Evolutionary conservation across 2,888 invertebrate species (phyloP).

Genomic region (Protodeltote pygarga): DNA sequence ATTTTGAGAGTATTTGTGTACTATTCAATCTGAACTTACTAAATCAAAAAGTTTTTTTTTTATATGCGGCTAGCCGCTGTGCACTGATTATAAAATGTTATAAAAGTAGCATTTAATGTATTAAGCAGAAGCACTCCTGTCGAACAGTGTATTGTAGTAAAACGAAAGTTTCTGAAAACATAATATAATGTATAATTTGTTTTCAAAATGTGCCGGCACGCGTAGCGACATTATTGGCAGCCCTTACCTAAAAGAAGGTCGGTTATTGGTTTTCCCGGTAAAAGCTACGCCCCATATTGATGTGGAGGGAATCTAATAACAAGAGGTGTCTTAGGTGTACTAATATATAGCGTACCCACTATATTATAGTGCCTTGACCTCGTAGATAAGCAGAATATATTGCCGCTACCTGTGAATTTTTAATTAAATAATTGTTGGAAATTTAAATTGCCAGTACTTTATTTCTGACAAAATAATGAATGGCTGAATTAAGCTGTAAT

Average conservation of each 20-base stretch:
- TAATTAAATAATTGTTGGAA: conserved; percentile 19
- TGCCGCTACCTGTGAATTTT: conserved; percentile 18
- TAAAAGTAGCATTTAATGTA: conserved; percentile 1
- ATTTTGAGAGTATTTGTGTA: no score
- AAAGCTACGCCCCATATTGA: conserved; percentile 59
- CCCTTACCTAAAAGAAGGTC: conserved; percentile 46
- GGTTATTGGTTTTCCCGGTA: conserved; percentile 66
- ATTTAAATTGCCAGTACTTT: conserved; percentile 10
- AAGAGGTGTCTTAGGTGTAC: conserved; percentile 28
- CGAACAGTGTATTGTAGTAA: no score
- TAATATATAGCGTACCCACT: neutral
- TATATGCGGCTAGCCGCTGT: conserved; percentile 1
- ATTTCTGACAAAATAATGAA: conserved; percentile 5
- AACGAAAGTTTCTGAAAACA: no score
- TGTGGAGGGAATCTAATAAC: conserved; percentile 68
- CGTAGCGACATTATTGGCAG: conserved; percentile 38
- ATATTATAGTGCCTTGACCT: conserved; percentile 10
- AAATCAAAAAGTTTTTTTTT: conserved; percentile 1
- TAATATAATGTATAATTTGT: conserved; percentile 16
- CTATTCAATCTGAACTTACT: no score
- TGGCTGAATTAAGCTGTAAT: conserved; percentile 5
- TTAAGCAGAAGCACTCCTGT: no score
- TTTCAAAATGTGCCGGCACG: conserved; percentile 14
- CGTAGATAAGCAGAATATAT: neutral
- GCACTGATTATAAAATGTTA: neutral